phyloP scores from a whole-genome alignment of 2,113 vertebrate species.

The Poeciliopsis retropinna region DNA sequence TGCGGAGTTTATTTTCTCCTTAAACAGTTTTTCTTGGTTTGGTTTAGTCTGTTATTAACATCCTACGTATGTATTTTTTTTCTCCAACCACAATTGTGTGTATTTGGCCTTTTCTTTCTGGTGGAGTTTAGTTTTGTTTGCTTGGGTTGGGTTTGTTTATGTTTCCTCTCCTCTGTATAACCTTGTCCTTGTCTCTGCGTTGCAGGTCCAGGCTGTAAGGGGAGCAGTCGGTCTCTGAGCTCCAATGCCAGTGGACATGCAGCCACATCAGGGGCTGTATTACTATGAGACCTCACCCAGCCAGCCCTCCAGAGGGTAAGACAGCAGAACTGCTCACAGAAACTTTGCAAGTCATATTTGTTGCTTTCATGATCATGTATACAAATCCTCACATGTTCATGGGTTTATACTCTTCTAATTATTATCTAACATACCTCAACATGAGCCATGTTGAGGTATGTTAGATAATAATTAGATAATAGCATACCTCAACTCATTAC shows the following conservation, averaged over 20 bases:
- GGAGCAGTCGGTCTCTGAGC: slow-evolving; percentile 69
- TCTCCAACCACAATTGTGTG: slow-evolving; percentile 59
- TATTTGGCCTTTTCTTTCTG: slow-evolving; percentile 47
- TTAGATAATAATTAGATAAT: too few relatives aligned
- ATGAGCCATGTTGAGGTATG: too few relatives aligned
- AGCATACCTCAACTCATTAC: too few relatives aligned
- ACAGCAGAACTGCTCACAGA: slow-evolving; percentile 4
- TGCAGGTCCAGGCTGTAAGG: slow-evolving; percentile 70
- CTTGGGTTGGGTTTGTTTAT: slow-evolving; percentile 52
- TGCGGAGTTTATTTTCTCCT: slow-evolving; percentile 37
- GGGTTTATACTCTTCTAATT: neutral
- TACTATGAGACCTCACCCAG: slow-evolving; percentile 79
- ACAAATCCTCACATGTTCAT: too few relatives aligned
- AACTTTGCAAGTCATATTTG: neutral
- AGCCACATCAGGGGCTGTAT: slow-evolving; percentile 84
- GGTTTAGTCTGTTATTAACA: slow-evolving; percentile 64
- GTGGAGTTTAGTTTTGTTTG: slow-evolving; percentile 42
- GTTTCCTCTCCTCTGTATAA: slow-evolving; percentile 36
- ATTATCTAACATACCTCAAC: neutral
- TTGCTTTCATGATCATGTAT: neutral
- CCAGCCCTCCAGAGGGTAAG: slow-evolving; percentile 81
- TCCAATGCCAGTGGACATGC: slow-evolving; percentile 85
- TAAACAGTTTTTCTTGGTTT: slow-evolving; percentile 51
- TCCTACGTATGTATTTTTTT: slow-evolving; percentile 34
- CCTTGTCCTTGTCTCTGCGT: slow-evolving; percentile 45